Percentiles rank a stretch among this genome's conserved stretches.
Evolutionary conservation across 2,888 invertebrate genomes (phyloP).

Genomic region (Calameuta pallipes): DNA sequence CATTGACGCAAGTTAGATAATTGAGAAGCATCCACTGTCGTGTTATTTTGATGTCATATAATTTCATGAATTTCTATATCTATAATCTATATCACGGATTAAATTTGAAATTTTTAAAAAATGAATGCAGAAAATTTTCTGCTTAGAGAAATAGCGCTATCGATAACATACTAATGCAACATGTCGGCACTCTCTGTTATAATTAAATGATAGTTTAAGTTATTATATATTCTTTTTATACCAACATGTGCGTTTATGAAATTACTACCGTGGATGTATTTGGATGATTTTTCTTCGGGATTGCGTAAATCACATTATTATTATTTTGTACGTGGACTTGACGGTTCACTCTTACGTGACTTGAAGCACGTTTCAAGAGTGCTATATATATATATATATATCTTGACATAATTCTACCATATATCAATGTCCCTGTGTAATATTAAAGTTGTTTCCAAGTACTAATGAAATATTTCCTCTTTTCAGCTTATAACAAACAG

Average conservation of each 20-base stretch:
- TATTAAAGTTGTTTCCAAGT: background rate
- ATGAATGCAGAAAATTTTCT: background rate
- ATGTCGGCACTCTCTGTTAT: background rate
- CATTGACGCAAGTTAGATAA: no score
- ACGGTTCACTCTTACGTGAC: background rate
- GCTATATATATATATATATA: background rate
- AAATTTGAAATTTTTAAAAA: background rate
- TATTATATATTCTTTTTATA: background rate
- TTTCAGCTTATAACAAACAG: background rate
- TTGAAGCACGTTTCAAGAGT: background rate
- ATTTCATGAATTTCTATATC: background rate
- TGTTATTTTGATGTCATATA: background rate
- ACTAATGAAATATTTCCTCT: background rate
- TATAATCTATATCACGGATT: background rate
- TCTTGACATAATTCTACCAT: no score
- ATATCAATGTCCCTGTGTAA: no score
- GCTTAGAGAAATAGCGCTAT: background rate
- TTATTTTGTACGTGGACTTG: background rate
- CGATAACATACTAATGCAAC: background rate
- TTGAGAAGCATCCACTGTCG: background rate
- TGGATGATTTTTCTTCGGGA: background rate
- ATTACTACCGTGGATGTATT: background rate
- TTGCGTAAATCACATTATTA: background rate
- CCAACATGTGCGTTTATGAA: background rate
- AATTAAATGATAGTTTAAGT: background rate